Evolutionary conservation across 2,797 vertebrate species (phyloP).

Genomic region (Danio albolineatus): DNA sequence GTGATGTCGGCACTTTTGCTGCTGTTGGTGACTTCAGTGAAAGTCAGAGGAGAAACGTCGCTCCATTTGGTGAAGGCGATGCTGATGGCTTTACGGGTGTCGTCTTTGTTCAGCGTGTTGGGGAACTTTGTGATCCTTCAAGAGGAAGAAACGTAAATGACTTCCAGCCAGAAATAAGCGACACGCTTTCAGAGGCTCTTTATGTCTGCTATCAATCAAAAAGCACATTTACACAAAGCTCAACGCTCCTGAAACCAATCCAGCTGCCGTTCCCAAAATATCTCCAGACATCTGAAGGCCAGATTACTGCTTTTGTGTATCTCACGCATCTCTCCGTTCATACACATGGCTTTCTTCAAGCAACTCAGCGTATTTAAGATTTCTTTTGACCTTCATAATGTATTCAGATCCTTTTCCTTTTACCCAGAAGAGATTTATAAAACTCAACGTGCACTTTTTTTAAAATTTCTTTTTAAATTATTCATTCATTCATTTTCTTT

Average conservation of each 20-base stretch:
- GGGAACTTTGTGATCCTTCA: conserved; percentile 81
- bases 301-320: conserved; percentile 20
- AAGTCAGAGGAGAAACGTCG: conserved; percentile 82
- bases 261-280: conserved; percentile 30
- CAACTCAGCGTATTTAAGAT: too few relatives aligned
- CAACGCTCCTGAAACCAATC: conserved; percentile 24
- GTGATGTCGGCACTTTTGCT: conserved; percentile 76
- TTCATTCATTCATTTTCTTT: too few relatives aligned
- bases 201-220: conserved; percentile 34
- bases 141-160: conserved; percentile 2
- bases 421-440: too few relatives aligned
- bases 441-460: too few relatives aligned
- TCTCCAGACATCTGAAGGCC: conserved; percentile 1
- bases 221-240: conserved; percentile 7
- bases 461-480: too few relatives aligned
- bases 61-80: conserved; percentile 86
- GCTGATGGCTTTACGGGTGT: conserved; percentile 82
- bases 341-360: neutral
- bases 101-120: conserved; percentile 80
- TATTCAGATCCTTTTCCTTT: too few relatives aligned
- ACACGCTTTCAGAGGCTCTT: neutral
- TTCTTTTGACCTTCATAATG: too few relatives aligned
- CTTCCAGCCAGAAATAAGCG: neutral
- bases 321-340: neutral
- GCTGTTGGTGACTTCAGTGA: conserved; percentile 72